Evolutionary conservation across 2,113 vertebrate species (phyloP), one percentile per base, ranked within the genome.

Genomic region (Podarcis cretensis): DNA sequence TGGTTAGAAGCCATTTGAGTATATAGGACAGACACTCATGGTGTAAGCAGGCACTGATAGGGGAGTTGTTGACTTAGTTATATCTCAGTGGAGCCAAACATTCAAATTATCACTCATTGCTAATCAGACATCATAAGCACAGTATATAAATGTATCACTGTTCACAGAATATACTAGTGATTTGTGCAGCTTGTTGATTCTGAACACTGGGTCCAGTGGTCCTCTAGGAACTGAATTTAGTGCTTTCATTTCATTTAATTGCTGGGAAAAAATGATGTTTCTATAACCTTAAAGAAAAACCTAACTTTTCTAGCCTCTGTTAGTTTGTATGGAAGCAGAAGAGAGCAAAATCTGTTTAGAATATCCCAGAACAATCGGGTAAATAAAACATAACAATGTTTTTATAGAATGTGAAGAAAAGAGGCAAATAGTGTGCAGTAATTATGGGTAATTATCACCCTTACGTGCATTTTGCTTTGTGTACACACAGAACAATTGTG

Each of bases 21-120:
- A 81, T 21, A 32, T 91, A 5, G 83, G 6, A 91, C 81, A 89
- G 84, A 81, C 23, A 10, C 27, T 89, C 21, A 93, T 90, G 94
- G 91, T 87, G 81, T 0, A 21, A 84, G 79, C 79, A 81, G 32
- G 20, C 32, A 21, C 5, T 3, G 0, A 9, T 1, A 16, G 73
- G 35, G 69, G 4, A 27, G 21, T 85, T 68, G 85, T 73, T 89
- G 18, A 0, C 43, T 74, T 27, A n/a, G 83, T 54, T 12, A 48
- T 48, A 54, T 54, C 48, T 54, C 48, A 54, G 48, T 54, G 48
- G 10, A 54, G 48, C 48, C 48, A 54, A 54, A 54, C 48, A 54
- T 54, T 54, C 48, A 54, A 54, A 54, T 54, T 54, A 54, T 54
- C 48, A 54, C 48, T 12, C 68, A 75, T 83, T 2, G 0, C 59